Percentiles rank a stretch among this genome's conserved stretches.
Evolutionary conservation across 30 jellyfish, hydroid and myxozoan genomes (phyloP).

Genomic region (Chrysaora quinquecirrha): DNA sequence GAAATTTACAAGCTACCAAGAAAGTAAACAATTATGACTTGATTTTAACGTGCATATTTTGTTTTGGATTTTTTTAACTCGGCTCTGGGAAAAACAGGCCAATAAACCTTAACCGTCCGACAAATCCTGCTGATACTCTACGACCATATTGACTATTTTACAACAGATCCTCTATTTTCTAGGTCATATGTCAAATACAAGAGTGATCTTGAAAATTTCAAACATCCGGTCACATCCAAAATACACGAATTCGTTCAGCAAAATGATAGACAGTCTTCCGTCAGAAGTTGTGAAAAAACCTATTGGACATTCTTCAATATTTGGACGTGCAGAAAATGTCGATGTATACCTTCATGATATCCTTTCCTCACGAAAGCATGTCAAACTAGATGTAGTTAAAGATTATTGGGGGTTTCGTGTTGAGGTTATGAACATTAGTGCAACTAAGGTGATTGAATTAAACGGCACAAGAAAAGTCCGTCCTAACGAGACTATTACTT

Average conservation of each 20-base stretch:
- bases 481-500: background rate
- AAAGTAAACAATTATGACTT: too few relatives aligned
- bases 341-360: slow-evolving; percentile 64
- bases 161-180: too few relatives aligned
- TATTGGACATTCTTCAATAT: slow-evolving; percentile 35
- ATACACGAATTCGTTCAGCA: slow-evolving; percentile 26
- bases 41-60: too few relatives aligned
- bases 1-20: too few relatives aligned
- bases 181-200: slow-evolving; percentile 7
- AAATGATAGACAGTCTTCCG: slow-evolving; percentile 34
- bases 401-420: slow-evolving; percentile 36
- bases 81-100: too few relatives aligned
- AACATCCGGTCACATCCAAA: slow-evolving; percentile 26
- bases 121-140: too few relatives aligned
- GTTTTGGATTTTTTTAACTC: too few relatives aligned
- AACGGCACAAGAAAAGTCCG: slow-evolving; percentile 37
- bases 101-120: too few relatives aligned
- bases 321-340: slow-evolving; percentile 64
- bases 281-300: background rate
- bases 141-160: too few relatives aligned
- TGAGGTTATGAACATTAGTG: slow-evolving; percentile 36
- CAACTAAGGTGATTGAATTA: slow-evolving; percentile 15
- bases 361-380: slow-evolving; percentile 49
- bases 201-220: slow-evolving; percentile 34
- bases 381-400: slow-evolving; percentile 9